Conservation (phyloP, 2,113 vertebrate species). For the Ciconia maguari region DNA sequence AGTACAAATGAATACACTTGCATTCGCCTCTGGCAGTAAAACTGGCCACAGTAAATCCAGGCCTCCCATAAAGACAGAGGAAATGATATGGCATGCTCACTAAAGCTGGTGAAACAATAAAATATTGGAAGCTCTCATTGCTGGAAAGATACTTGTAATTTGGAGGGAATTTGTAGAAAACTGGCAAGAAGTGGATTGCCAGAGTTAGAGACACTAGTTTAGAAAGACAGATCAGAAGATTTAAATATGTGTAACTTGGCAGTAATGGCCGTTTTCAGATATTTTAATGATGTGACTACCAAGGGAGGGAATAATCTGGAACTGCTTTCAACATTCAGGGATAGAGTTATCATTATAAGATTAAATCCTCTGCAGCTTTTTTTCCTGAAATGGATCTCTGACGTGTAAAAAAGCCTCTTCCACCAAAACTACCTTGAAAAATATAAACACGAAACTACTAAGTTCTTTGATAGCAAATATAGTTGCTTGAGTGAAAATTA, state of each 20-base stretch:
- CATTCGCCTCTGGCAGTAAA: background rate
- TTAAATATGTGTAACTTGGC: conserved; percentile 16
- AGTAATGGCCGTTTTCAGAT: background rate
- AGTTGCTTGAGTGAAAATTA: background rate
- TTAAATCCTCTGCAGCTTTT: background rate
- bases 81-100: background rate
- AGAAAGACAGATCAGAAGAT: conserved; percentile 10
- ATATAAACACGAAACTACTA: background rate
- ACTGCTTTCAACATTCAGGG: background rate
- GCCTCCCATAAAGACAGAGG: background rate
- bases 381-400: background rate
- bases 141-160: conserved; percentile 16
- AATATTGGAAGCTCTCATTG: background rate
- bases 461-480: background rate
- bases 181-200: background rate
- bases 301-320: background rate
- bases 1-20: background rate
- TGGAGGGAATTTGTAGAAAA: conserved; percentile 25
- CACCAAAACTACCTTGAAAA: background rate
- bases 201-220: background rate
- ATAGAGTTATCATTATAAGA: background rate
- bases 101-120: conserved; percentile 37
- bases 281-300: background rate
- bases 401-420: background rate
- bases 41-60: conserved; percentile 13